A percentile compares a stretch with the other conserved stretches of the same genome.
These are phyloP conservation scores for Cepaea hortensis DNA, from an alignment of 2,888 invertebrate species.

Conservation along the genomic window DNA sequence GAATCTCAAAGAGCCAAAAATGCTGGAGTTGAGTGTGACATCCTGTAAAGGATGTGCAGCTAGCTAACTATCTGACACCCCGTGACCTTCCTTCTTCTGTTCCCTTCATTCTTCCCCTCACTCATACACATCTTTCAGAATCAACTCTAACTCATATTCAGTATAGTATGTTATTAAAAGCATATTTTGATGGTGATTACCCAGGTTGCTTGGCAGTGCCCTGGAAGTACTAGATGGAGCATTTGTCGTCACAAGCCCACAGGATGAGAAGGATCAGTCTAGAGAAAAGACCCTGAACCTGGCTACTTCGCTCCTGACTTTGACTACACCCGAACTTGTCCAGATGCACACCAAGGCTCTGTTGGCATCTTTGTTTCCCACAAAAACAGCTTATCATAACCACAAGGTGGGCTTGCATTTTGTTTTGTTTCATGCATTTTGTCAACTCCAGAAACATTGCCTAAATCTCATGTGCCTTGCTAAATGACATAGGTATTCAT, in stretches of 20 bases:
- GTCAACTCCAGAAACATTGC: no score
- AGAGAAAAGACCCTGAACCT: conserved; percentile 80
- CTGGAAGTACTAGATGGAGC: conserved; percentile 86
- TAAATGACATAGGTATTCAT: no score
- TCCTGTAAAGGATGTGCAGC: no score
- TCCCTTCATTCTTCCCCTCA: no score
- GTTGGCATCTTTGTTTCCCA: conserved; percentile 86
- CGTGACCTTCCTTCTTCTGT: no score
- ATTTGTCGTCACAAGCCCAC: conserved; percentile 77
- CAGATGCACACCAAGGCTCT: conserved; percentile 89
- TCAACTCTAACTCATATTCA: no score
- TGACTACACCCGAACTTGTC: conserved; percentile 84
- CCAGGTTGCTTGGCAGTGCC: conserved; percentile 72
- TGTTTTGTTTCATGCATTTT: background rate
- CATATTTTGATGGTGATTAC: background rate
- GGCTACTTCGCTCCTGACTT: conserved; percentile 82
- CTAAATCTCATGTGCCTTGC: no score
- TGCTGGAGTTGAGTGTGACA: no score
- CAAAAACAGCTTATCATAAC: conserved; percentile 86
- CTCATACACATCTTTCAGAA: no score
- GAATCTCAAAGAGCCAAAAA: no score
- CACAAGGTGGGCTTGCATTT: conserved; percentile 83
- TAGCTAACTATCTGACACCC: no score
- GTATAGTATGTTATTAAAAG: no score
- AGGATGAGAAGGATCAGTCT: conserved; percentile 53